Evolutionary conservation across 2,113 vertebrate genomes (phyloP).

Genomic region (Leucoraja erinaceus): DNA sequence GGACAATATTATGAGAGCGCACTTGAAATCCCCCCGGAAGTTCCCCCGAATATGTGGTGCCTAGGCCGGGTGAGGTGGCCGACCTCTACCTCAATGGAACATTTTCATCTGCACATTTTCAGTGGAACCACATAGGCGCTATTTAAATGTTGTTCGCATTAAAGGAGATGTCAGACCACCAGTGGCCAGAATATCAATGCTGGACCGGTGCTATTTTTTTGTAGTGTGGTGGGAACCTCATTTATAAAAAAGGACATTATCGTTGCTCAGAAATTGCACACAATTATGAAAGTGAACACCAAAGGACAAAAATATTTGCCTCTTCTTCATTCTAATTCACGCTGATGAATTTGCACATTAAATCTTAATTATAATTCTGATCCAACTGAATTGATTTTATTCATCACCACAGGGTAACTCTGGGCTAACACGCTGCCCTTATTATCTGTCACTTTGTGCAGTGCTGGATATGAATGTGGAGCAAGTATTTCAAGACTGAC

Average conservation of each 20-base stretch:
- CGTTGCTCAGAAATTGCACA: neutral
- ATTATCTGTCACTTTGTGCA: neutral
- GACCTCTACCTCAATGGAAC: no score
- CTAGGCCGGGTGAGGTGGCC: no score
- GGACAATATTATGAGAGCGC: no score
- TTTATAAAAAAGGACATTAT: neutral
- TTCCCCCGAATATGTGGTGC: no score
- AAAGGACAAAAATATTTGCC: neutral
- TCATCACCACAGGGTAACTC: neutral
- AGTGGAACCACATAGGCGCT: no score
- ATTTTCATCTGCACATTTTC: no score
- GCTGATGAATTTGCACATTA: neutral
- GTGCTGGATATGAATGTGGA: neutral
- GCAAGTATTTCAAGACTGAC: neutral
- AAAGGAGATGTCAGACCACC: no score
- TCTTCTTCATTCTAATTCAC: neutral
- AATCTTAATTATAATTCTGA: neutral
- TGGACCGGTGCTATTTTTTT: neutral
- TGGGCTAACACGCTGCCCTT: neutral
- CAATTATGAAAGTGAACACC: neutral
- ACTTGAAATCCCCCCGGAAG: no score
- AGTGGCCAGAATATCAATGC: no score
- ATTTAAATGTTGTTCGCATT: no score
- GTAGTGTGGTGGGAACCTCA: neutral
- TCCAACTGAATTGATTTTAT: neutral